Conservation (phyloP, 2,888 invertebrate genomes). For the Lycia hirtaria region DNA sequence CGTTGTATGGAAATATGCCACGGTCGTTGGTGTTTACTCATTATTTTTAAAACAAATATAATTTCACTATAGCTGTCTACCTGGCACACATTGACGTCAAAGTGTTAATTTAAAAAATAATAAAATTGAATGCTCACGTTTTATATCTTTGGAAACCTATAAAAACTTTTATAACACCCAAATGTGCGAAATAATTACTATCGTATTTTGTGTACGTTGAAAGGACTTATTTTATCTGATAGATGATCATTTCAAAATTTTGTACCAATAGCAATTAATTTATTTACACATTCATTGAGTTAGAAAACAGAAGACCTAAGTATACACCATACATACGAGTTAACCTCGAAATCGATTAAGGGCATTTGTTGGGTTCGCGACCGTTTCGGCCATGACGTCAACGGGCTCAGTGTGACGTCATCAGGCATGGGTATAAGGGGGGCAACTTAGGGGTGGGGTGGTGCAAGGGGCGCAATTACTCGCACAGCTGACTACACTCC, state of each 20-base stretch:
- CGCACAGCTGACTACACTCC: slow-evolving; percentile 76
- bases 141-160: background rate
- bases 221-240: background rate
- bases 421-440: slow-evolving; percentile 56
- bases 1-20: slow-evolving; percentile 25
- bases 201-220: background rate
- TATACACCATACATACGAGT: slow-evolving; percentile 10
- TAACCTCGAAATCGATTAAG: slow-evolving; percentile 77
- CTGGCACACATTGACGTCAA: background rate
- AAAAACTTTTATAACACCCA: background rate
- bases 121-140: background rate
- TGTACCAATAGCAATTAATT: no score
- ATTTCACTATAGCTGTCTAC: background rate
- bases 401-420: slow-evolving; percentile 74
- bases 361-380: slow-evolving; percentile 71
- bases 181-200: background rate
- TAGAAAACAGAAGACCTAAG: background rate
- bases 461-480: slow-evolving; percentile 67
- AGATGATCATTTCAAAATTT: no score
- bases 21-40: background rate
- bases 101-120: background rate
- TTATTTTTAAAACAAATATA: background rate
- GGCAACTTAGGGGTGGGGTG: slow-evolving; percentile 45
- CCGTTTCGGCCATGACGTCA: slow-evolving; percentile 77
- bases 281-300: no score